Base-by-base conservation (phyloP, 2,888 invertebrate species). In the Eupithecia centaureata region DNA sequence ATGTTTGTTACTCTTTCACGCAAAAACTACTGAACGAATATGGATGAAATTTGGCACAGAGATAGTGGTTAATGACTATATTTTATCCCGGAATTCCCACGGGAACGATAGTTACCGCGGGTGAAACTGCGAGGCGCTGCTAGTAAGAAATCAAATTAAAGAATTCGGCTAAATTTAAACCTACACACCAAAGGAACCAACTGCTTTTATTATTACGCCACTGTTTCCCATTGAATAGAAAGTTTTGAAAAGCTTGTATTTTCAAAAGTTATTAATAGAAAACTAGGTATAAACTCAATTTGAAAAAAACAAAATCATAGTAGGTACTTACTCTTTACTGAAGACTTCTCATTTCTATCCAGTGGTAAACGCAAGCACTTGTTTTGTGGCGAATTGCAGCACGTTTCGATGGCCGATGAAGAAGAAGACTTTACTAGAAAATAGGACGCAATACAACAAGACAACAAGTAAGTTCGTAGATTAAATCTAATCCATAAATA, bases 351-450 rank as follows among this genome's bases (percentile, higher is more conserved):
- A 47, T 10, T 22, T 22, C 3, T 12, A 75, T 83, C 82, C 33
- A 92, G 92, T 92, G 87, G 72, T 88, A 30, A 89, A 92, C 64
- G 79, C 82, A 8, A 89, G 90, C 71, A 86, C 83, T 5, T 89
- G 84, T 63, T 69, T 86, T 1, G 84, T 89, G 13, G 79, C 82
- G 0, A 79, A 81, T 10, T 57, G 81, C 2, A 85, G 87, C 60
- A 58, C 66, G 10, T 79, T 71, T 7, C 60, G 51, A 77, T 13
- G 72, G 73, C 54, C 73, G 69, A 28, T 65, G 81, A 33, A 81
- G 56, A 66, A 30, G 73, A 69, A 5, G 56, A 69, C 8, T 57
- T 54, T 54, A 58, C 25, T 47, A 25, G n/a, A 69, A 30, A 10
- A 61, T 56, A 63, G 12, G 12, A 32, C n/a, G 51, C 13, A 56